Conservation (phyloP, 2,113 vertebrate species). For the Aleadryas rufinucha region DNA sequence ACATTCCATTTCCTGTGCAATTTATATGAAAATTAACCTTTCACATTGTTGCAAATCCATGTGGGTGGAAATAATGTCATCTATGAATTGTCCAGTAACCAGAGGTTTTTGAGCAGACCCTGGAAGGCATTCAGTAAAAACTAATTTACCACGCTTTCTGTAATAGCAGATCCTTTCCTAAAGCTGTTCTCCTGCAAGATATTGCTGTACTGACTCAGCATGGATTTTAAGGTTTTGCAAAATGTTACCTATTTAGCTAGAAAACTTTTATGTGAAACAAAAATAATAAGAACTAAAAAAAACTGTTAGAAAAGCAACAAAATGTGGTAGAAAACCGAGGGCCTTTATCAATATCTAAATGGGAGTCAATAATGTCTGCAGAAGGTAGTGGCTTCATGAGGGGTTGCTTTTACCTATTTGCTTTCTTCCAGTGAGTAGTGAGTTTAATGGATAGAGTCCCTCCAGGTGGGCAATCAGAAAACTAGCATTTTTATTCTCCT, state of each 20-base stretch:
- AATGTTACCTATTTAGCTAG: background rate
- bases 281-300: background rate
- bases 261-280: background rate
- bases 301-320: background rate
- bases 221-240: background rate
- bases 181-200: background rate
- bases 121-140: background rate
- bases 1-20: slow-evolving; percentile 6
- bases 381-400: background rate
- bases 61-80: background rate
- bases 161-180: background rate
- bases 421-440: background rate
- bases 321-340: background rate
- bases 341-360: background rate
- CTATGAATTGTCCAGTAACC: background rate
- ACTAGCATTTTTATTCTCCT: background rate
- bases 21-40: slow-evolving; percentile 43
- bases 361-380: background rate
- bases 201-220: background rate
- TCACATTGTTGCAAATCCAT: background rate
- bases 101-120: background rate
- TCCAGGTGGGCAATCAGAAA: background rate
- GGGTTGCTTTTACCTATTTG: background rate
- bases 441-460: background rate
- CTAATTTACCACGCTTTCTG: background rate